phyloP scores from a whole-genome alignment of 1,140 invertebrate species.

The Lasioglossum albipes region DNA sequence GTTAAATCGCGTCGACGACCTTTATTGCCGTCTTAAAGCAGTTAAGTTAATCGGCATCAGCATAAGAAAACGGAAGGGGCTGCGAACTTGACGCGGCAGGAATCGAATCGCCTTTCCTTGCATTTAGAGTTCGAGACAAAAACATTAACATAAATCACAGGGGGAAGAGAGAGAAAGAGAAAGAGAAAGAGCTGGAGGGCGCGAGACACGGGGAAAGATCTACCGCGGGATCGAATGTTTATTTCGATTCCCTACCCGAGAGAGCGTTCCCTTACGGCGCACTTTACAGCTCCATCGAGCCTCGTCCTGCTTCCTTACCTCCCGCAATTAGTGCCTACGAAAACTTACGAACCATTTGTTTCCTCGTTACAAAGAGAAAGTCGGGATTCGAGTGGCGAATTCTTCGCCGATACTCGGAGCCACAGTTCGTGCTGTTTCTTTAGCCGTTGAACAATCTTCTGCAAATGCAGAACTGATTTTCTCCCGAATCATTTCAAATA shows the following conservation, averaged over 20 bases:
- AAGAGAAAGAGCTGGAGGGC: not conserved
- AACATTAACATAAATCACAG: slow-evolving; percentile 81
- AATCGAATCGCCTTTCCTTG: slow-evolving; percentile 78
- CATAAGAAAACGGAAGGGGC: slow-evolving; percentile 59
- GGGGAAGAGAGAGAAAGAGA: slow-evolving; percentile 1
- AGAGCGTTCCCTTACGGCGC: slow-evolving; percentile 47
- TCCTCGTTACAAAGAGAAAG: slow-evolving; percentile 37
- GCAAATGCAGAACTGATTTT: too few species aligned
- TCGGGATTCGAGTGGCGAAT: slow-evolving; percentile 1
- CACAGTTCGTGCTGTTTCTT: too few species aligned
- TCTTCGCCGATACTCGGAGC: not conserved
- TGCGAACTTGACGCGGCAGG: slow-evolving; percentile 54
- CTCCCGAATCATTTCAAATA: too few species aligned
- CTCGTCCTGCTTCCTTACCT: slow-evolving; percentile 47
- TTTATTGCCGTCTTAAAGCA: slow-evolving; percentile 79
- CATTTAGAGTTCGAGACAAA: slow-evolving; percentile 78
- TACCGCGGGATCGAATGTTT: slow-evolving; percentile 71
- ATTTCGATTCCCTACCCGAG: slow-evolving; percentile 72
- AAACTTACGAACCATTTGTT: slow-evolving; percentile 58
- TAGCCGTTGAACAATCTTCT: too few species aligned
- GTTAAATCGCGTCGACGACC: slow-evolving; percentile 77
- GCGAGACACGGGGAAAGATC: slow-evolving; percentile 40
- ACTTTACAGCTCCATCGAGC: slow-evolving; percentile 58
- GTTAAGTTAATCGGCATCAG: slow-evolving; percentile 77
- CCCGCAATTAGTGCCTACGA: slow-evolving; percentile 69